Conservation (phyloP, 1,140 invertebrate species). For the Yoshiicerus persimilis region DNA sequence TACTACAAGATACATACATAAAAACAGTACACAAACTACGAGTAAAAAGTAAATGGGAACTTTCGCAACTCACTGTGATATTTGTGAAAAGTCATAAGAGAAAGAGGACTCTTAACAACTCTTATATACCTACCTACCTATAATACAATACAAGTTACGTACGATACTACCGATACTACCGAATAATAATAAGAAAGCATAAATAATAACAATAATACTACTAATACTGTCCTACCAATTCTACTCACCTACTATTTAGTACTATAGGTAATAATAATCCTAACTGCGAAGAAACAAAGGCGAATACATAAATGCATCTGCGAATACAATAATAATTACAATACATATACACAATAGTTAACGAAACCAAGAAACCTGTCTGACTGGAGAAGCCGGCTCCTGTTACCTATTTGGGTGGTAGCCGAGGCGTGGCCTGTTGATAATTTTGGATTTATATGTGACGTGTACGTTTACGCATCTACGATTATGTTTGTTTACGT, state of each 20-base stretch:
- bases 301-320: too few species aligned
- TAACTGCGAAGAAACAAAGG: too few species aligned
- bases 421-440: too few species aligned
- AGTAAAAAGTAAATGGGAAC: conserved; percentile 30
- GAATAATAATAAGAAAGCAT: not conserved
- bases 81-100: conserved; percentile 37
- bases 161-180: not conserved
- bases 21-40: conserved; percentile 4
- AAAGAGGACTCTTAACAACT: conserved; percentile 15
- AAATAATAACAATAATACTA: not conserved
- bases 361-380: too few species aligned
- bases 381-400: too few species aligned
- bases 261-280: not conserved
- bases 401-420: too few species aligned
- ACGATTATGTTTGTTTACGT: too few species aligned
- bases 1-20: not conserved
- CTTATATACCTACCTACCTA: not conserved
- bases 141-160: not conserved
- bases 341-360: too few species aligned
- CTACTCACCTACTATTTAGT: not conserved
- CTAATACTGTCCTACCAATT: not conserved
- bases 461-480: too few species aligned
- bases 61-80: conserved; percentile 39
- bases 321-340: too few species aligned
- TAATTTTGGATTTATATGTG: too few species aligned